phyloP scores from a whole-genome alignment of 1,140 invertebrate species.

The Drosophila truncata region DNA sequence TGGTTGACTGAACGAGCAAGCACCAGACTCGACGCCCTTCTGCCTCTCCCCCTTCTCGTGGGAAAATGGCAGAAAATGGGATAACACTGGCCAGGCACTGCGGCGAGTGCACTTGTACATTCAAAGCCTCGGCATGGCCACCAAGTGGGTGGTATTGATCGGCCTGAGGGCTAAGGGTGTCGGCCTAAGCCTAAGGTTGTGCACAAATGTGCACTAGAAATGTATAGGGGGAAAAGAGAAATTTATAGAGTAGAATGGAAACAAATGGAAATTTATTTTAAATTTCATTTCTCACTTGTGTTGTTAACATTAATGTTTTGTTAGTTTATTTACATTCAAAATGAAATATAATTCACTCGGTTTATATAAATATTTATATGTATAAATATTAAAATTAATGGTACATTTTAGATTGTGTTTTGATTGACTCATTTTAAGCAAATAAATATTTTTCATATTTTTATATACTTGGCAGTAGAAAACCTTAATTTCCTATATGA shows the following conservation, averaged over 20 bases:
- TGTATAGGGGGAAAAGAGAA: not conserved
- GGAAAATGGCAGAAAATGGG: constrained; percentile 24
- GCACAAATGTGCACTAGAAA: not conserved
- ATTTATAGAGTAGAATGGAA: not conserved
- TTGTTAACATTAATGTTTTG: not conserved
- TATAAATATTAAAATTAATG: not conserved
- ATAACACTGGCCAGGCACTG: constrained; percentile 19
- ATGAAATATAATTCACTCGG: not conserved
- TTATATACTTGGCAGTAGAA: too few species aligned
- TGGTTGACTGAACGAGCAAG: constrained; percentile 39
- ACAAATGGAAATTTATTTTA: not conserved
- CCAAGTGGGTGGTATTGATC: constrained; percentile 16
- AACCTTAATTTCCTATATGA: too few species aligned
- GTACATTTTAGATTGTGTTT: not conserved
- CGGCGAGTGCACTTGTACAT: constrained; percentile 29
- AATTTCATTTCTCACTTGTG: not conserved
- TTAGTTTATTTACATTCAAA: not conserved
- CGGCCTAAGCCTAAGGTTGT: constrained; percentile 18
- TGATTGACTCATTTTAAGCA: not conserved
- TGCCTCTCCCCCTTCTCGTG: not conserved
- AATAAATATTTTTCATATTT: too few species aligned
- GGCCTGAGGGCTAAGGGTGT: not conserved
- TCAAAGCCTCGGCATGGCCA: constrained; percentile 22
- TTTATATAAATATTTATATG: not conserved
- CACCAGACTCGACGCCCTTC: constrained; percentile 4